Evolutionary conservation across 2,888 invertebrate species (phyloP), one percentile per base, ranked within the genome.

Genomic region (Acrobasis repandana): DNA sequence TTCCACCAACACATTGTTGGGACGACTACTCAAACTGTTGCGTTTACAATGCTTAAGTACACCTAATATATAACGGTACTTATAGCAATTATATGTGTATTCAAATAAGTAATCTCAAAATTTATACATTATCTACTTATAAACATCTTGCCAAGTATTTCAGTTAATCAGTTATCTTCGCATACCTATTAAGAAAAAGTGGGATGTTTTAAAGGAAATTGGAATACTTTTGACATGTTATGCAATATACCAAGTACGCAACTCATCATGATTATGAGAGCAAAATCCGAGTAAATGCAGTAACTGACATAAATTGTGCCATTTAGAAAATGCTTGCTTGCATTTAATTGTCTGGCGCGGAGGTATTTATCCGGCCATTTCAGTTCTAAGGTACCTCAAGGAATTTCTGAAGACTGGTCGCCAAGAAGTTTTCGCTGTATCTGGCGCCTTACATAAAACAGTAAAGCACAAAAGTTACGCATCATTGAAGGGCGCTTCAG

Each of bases 361-460:
- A n/a, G 43, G 43, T 43, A 33, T 51, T 51, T 51, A 51, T 9
- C 33, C 33, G 28, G n/a, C 51, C 34, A 51, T 51, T 51, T 33
- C 5, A 34, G 33, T 28, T 14, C 51, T 51, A n/a, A n/a, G n/a
- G n/a, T 34, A 14, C 14, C 33, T 9, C 51, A n/a, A 33, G 51
- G 33, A 34, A 58, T 16, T 18, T 58, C 16, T 36, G 49, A 58
- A 58, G 36, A 58, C 50, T 50, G 56, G 59, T 50, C 64, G 63
- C 67, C 67, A 71, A 78, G 76, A 75, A 80, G 80, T 72, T 70
- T 75, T 72, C 76, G 66, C 70, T 77, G 76, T 80, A 67, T 62
- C 65, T 54, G 65, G 61, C 69, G 67, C 67, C 69, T 28, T 28
- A 28, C 2, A 28, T 28, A 28, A 28, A 28, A 28, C 6, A 28